phyloP scores from a whole-genome alignment of 53 echinoderm and acorn worm species.

The Arbacia lixula region DNA sequence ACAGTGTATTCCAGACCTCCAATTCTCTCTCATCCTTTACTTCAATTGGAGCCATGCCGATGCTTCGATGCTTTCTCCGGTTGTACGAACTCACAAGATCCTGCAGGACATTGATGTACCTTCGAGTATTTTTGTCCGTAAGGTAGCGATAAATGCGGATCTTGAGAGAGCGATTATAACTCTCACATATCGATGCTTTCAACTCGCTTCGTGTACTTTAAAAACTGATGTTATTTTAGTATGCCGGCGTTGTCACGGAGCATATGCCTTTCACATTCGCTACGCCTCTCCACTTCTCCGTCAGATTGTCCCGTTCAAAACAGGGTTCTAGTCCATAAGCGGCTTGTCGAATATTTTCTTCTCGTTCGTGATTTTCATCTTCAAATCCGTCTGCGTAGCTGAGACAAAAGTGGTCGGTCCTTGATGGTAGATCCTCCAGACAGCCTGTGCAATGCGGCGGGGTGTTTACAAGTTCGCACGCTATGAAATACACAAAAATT shows the following conservation, averaged over 20 bases:
- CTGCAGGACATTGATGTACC: constrained; percentile 25
- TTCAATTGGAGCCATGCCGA: constrained; percentile 15
- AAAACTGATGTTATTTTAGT: background rate
- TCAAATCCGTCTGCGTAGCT: constrained; percentile 1
- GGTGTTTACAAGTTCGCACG: constrained; percentile 3
- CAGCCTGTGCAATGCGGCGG: no score
- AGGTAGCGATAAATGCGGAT: constrained; percentile 33
- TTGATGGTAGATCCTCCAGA: background rate
- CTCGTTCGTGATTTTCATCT: background rate
- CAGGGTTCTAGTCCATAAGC: background rate
- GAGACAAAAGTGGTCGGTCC: constrained; percentile 4
- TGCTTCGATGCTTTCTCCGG: constrained; percentile 22
- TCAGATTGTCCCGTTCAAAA: background rate
- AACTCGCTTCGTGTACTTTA: constrained; percentile 41
- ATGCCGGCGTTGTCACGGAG: no score
- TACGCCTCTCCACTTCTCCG: background rate
- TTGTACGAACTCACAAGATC: constrained; percentile 3
- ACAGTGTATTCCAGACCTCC: constrained; percentile 36
- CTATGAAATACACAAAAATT: background rate
- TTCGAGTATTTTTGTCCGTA: constrained; percentile 30
- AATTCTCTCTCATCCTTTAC: constrained; percentile 19
- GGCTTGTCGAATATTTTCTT: background rate
- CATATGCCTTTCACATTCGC: no score
- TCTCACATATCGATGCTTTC: constrained; percentile 25
- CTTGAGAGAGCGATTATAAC: constrained; percentile 38